Evolutionary conservation across 2,888 invertebrate species (phyloP), one percentile per base, ranked within the genome.

Genomic region (Dicyrtomina minuta): DNA sequence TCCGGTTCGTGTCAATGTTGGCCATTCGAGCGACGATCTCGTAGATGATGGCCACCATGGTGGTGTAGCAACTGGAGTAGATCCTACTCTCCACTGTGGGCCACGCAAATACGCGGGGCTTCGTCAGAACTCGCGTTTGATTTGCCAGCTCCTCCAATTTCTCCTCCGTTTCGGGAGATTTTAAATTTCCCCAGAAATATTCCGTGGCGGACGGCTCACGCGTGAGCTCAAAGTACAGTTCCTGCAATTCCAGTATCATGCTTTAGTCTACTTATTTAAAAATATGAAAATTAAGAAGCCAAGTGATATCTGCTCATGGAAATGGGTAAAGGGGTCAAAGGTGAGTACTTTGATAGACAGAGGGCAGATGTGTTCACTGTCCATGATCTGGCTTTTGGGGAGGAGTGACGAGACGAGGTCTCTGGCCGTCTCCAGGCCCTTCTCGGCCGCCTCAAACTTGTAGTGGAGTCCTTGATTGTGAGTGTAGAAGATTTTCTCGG

Each of bases 381-480:
- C 59, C 17, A 71, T 66, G 6, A 72, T 60, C 20, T 69, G 55
- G n/a, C 70, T 61, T 61, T 61, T 64, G 17, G 75, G 72, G 12
- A 75, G 70, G 22, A 75, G 64, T 39, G 66, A 41, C 20, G 61
- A 41, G 15, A 70, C 58, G 5, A 75, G 33, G 44, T 67, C 53
- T 10, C 70, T 51, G 3, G 69, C 70, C n/a, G 61, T 61, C 20
- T 71, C 69, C 46, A 75, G 26, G 0, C 72, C 61, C 51, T 61
- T 69, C 58, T 75, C 72, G 17, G 75, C 71, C 22, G 49, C 66
- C 6, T 66, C 70, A 44, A 51, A 74, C 46, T 71, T 66, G 46
- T 75, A 75, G 41, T 72, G 64, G 27, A 70, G 65, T 20, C 66
- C 43, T n/a, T 41, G 62, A 58, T 75, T 75, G 44, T 75, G 75